Conservation (phyloP, 2,797 vertebrate genomes). For the Platalea minor region DNA sequence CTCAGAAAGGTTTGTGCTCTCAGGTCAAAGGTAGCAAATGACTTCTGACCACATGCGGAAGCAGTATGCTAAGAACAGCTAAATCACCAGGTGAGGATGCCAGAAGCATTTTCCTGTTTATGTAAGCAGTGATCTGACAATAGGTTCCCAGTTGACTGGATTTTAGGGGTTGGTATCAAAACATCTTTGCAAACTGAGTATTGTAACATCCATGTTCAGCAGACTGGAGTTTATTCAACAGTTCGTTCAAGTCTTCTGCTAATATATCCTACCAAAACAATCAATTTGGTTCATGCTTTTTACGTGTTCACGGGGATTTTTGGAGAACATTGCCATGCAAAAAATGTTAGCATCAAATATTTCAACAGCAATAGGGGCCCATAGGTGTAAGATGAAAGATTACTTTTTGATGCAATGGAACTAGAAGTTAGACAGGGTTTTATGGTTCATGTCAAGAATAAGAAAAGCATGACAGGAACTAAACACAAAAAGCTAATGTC, state of each 20-base stretch:
- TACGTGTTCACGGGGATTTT: neutral
- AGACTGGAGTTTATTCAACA: neutral
- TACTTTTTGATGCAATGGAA: neutral
- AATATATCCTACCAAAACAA: neutral
- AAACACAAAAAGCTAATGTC: neutral
- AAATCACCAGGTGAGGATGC: neutral
- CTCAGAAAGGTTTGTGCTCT: neutral
- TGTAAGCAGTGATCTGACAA: neutral
- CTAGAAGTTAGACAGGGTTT: neutral
- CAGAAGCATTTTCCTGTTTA: neutral
- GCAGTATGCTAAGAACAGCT: neutral
- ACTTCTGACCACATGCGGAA: accelerated
- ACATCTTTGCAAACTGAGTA: neutral
- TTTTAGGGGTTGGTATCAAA: neutral
- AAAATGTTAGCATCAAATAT: neutral
- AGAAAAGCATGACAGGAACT: neutral
- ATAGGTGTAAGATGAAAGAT: neutral
- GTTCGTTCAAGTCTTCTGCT: neutral
- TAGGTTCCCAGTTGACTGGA: neutral
- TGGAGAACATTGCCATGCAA: neutral
- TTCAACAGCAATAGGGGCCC: neutral
- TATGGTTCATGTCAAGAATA: neutral
- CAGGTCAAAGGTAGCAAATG: neutral
- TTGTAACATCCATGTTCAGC: neutral
- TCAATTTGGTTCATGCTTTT: neutral